These are phyloP conservation scores for Neoascia interrupta DNA, from an alignment of 2,888 invertebrate species.

Conservation along the genomic window DNA sequence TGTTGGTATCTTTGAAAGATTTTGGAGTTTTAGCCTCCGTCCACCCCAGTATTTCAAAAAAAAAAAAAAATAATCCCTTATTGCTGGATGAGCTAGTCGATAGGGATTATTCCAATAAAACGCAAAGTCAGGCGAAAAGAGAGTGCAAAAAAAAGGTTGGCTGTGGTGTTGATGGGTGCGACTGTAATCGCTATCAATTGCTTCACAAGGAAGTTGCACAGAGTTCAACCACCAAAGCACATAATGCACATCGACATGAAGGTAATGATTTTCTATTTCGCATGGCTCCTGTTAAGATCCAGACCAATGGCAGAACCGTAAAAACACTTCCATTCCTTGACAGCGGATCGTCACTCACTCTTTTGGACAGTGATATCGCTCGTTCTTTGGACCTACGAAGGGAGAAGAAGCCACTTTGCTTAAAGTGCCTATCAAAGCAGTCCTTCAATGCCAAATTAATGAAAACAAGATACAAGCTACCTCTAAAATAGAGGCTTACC, in stretches of 20 bases:
- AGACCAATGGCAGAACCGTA: slow-evolving; percentile 10
- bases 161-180: slow-evolving; percentile 8
- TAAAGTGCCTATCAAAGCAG: slow-evolving; percentile 43
- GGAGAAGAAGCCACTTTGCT: slow-evolving; percentile 3
- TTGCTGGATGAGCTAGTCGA: slow-evolving; percentile 59
- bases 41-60: too few relatives aligned
- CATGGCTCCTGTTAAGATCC: slow-evolving; percentile 32
- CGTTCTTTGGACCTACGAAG: slow-evolving; percentile 16
- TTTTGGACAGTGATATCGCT: slow-evolving; percentile 1
- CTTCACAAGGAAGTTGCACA: not conserved
- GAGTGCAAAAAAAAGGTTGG: not conserved
- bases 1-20: too few relatives aligned
- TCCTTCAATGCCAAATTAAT: not conserved
- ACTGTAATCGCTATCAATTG: not conserved
- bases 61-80: slow-evolving; percentile 53
- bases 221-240: not conserved
- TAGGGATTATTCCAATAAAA: slow-evolving; percentile 48
- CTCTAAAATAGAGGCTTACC: slow-evolving; percentile 45
- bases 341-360: not conserved
- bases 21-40: too few relatives aligned
- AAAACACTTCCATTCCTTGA: slow-evolving; percentile 14
- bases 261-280: not conserved
- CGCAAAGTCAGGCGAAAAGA: slow-evolving; percentile 43
- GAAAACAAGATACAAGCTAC: not conserved
- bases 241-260: slow-evolving; percentile 1